Conservation (phyloP, 2,113 vertebrate species). For the Corythaixoides concolor region DNA sequence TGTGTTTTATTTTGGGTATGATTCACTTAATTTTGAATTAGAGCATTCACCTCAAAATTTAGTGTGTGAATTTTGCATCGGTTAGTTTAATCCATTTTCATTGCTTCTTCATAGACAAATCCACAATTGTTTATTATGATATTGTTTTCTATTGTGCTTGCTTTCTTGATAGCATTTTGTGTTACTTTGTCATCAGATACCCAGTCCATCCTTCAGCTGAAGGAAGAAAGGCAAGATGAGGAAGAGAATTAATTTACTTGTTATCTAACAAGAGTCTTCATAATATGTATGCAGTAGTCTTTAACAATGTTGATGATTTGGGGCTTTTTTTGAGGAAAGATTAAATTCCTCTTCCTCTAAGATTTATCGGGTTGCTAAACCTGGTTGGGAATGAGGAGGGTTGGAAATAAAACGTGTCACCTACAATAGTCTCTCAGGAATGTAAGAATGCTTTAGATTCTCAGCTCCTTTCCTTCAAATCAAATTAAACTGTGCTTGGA, state of each 20-base stretch:
- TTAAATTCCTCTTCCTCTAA: background rate
- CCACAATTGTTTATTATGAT: background rate
- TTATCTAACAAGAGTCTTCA: background rate
- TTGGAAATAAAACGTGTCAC: background rate
- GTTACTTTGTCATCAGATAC: background rate
- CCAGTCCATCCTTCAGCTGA: background rate
- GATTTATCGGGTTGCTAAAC: background rate
- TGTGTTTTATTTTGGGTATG: background rate
- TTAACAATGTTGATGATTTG: background rate
- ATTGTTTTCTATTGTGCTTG: background rate
- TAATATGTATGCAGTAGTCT: background rate
- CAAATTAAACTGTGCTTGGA: background rate
- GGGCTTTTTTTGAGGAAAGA: background rate
- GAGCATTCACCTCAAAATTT: background rate
- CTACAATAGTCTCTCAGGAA: background rate
- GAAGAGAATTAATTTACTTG: background rate
- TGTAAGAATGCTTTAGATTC: background rate
- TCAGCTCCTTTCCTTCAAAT: background rate
- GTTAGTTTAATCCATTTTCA: background rate
- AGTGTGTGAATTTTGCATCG: background rate
- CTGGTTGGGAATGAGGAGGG: background rate
- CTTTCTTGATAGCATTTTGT: background rate
- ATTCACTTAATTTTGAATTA: background rate
- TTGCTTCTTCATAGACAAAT: background rate
- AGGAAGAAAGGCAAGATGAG: background rate